A percentile compares a stretch with the other conserved stretches of the same genome.
Evolutionary conservation across 2,113 vertebrate genomes (phyloP).

Genomic region (Leptosomus discolor): DNA sequence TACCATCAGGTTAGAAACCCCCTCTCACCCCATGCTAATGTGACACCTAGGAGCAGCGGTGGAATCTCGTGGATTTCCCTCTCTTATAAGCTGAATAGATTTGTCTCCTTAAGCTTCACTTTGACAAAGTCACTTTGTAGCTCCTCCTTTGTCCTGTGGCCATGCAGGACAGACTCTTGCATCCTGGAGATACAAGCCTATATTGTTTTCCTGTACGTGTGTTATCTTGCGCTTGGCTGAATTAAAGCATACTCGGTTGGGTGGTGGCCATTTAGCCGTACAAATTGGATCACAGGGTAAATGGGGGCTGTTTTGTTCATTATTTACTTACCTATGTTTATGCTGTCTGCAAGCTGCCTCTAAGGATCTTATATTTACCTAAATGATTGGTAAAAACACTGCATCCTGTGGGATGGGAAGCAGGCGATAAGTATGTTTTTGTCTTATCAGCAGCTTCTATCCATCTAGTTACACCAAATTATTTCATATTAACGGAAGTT

Average conservation of each 20-base stretch:
- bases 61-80: neutral
- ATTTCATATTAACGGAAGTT: neutral
- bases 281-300: neutral
- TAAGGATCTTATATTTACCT: neutral
- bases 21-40: fast-evolving
- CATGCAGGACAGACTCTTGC: neutral
- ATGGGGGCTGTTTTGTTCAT: neutral
- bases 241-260: neutral
- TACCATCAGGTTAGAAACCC: neutral
- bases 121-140: neutral
- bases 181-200: neutral
- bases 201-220: neutral
- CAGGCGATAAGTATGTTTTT: neutral
- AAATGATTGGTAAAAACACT: neutral
- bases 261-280: neutral
- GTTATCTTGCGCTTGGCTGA: constrained; percentile 22
- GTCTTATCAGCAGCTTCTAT: neutral
- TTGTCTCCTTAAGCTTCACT: neutral
- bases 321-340: neutral
- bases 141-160: neutral
- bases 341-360: neutral
- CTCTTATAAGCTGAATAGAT: neutral
- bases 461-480: neutral
- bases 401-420: neutral
- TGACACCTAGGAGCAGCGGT: fast-evolving